phyloP scores from a whole-genome alignment of 2,797 vertebrate genomes.

The Tamandua tetradactyla region DNA sequence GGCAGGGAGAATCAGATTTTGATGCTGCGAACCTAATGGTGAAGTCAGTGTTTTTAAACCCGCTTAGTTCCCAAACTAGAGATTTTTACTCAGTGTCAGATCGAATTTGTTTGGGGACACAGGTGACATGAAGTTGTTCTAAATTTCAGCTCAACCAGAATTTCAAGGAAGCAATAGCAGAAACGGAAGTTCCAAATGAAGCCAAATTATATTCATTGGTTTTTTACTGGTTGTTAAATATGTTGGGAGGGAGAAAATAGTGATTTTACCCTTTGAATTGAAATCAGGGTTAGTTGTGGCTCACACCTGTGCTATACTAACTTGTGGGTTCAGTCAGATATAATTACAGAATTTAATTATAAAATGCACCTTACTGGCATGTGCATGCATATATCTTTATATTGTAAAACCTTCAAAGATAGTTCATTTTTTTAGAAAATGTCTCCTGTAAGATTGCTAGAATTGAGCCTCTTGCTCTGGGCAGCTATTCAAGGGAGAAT shows the following conservation, averaged over 20 bases:
- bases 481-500: neutral
- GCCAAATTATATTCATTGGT: constrained; percentile 35
- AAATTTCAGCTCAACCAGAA: constrained; percentile 41
- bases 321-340: constrained; percentile 27
- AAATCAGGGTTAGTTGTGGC: constrained; percentile 22
- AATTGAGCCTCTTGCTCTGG: neutral
- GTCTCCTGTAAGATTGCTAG: neutral
- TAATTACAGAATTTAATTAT: constrained; percentile 70
- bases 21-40: neutral
- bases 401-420: constrained; percentile 37
- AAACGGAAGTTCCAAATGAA: constrained; percentile 66
- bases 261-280: constrained; percentile 44
- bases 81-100: neutral
- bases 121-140: neutral
- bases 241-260: constrained; percentile 46
- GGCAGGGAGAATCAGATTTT: neutral
- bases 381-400: neutral
- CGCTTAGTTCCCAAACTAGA: neutral
- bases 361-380: neutral
- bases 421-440: neutral
- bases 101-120: constrained; percentile 12
- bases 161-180: constrained; percentile 46
- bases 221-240: constrained; percentile 52
- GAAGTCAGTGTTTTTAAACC: neutral
- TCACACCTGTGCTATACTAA: constrained; percentile 45